Conservation (phyloP, 2,888 invertebrate genomes). For the Dermolepida albohirtum region DNA sequence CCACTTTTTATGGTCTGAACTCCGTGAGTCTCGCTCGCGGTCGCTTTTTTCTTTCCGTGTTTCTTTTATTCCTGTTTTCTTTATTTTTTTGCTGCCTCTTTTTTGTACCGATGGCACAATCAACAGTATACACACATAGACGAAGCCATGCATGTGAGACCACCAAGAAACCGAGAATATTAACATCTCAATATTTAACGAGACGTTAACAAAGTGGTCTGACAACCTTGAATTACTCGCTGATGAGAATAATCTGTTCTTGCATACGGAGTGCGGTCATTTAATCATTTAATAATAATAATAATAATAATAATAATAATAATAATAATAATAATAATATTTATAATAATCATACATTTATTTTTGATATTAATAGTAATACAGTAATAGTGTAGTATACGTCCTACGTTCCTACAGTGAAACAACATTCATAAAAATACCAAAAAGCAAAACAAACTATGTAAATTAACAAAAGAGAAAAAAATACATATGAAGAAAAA, state of each 20-base stretch:
- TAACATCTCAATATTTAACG: conserved; percentile 46
- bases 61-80: conserved; percentile 36
- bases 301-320: too few relatives aligned
- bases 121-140: conserved; percentile 54
- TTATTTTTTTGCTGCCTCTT: conserved; percentile 25
- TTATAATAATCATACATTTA: too few relatives aligned
- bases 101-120: conserved; percentile 27
- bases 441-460: too few relatives aligned
- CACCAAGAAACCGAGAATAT: conserved; percentile 42
- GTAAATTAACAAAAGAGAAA: too few relatives aligned
- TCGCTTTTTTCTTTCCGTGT: conserved; percentile 26
- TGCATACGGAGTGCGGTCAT: conserved; percentile 20
- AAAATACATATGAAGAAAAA: too few relatives aligned
- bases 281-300: background rate
- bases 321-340: too few relatives aligned
- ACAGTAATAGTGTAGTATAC: too few relatives aligned
- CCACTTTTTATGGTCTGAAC: conserved; percentile 51
- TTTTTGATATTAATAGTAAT: too few relatives aligned
- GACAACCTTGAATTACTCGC: conserved; percentile 43
- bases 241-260: conserved; percentile 32
- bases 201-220: conserved; percentile 46
- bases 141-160: conserved; percentile 43
- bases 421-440: too few relatives aligned
- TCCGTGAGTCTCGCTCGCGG: conserved; percentile 45
- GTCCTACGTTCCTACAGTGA: too few relatives aligned